Conservation (phyloP, 2,797 vertebrate species). For the Eupleurogrammus muticus region DNA sequence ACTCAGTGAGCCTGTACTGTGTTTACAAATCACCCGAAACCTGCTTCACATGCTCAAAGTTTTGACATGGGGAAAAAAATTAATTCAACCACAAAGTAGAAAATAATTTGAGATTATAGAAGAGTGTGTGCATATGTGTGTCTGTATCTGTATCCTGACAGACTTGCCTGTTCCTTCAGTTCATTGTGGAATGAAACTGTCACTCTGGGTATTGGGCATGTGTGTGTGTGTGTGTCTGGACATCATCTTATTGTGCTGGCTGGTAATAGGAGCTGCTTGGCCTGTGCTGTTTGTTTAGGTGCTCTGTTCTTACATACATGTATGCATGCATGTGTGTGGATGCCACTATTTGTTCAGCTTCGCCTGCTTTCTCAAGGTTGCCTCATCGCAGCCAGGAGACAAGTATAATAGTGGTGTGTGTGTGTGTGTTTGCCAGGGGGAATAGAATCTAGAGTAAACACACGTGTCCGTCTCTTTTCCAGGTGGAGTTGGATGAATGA, state of each 20-base stretch:
- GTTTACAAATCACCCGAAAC: background rate
- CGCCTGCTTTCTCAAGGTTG: slow-evolving; percentile 66
- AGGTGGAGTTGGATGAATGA: slow-evolving; percentile 76
- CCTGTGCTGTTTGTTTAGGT: slow-evolving; percentile 71
- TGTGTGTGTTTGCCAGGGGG: slow-evolving; percentile 60
- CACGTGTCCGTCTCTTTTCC: slow-evolving; percentile 63
- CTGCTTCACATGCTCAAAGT: background rate
- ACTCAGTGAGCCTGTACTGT: background rate
- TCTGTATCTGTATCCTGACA: background rate
- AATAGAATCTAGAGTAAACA: slow-evolving; percentile 82
- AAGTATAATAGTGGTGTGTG: slow-evolving; percentile 49
- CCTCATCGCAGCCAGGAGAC: slow-evolving; percentile 50
- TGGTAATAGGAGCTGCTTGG: slow-evolving; percentile 70
- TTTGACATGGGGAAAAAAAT: background rate
- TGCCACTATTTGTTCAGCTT: slow-evolving; percentile 72
- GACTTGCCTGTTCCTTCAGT: background rate
- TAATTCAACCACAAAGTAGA: background rate
- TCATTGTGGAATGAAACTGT: slow-evolving; percentile 25
- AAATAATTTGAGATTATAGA: background rate
- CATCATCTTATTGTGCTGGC: slow-evolving; percentile 61
- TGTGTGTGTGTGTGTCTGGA: slow-evolving; percentile 33
- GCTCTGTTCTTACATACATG: slow-evolving; percentile 27
- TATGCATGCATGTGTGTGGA: slow-evolving; percentile 18
- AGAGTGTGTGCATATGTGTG: background rate
- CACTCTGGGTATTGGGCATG: slow-evolving; percentile 18